Evolutionary conservation across 2,888 invertebrate species (phyloP).

Genomic region (Pegoplata infirma): DNA sequence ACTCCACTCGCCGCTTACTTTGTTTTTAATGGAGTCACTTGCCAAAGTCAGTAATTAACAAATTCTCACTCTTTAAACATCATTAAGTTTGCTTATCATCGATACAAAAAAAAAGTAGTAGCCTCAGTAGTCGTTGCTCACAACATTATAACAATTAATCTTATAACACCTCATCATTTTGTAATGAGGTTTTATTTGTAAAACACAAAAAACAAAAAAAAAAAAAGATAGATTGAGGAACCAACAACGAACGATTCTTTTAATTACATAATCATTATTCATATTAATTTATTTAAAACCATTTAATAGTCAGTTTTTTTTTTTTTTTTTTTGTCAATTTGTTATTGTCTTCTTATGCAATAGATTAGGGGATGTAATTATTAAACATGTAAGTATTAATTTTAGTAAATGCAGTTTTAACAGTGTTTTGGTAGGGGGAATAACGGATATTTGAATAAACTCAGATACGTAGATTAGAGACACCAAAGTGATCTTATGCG

Average conservation of each 20-base stretch:
- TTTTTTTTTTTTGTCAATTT: neutral
- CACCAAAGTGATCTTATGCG: too few relatives aligned
- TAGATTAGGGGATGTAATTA: neutral
- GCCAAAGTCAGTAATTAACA: slow-evolving; percentile 56
- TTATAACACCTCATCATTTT: slow-evolving; percentile 60
- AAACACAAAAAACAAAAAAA: too few relatives aligned
- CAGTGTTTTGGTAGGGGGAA: too few relatives aligned
- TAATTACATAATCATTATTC: slow-evolving; percentile 60
- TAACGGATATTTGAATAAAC: too few relatives aligned
- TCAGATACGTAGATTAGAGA: too few relatives aligned
- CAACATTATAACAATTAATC: slow-evolving; percentile 54
- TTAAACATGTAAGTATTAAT: too few relatives aligned
- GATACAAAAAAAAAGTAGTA: too few relatives aligned
- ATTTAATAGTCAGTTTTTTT: slow-evolving; percentile 54
- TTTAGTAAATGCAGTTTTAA: too few relatives aligned
- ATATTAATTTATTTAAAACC: slow-evolving; percentile 50
- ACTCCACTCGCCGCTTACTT: neutral
- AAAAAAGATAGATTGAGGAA: slow-evolving; percentile 3
- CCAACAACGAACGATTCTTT: slow-evolving; percentile 44
- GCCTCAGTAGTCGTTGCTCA: slow-evolving; percentile 1
- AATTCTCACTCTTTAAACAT: slow-evolving; percentile 62
- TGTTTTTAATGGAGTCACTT: slow-evolving; percentile 55
- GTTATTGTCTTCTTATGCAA: slow-evolving; percentile 5
- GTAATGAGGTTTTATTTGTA: slow-evolving; percentile 48
- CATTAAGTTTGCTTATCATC: slow-evolving; percentile 59